phyloP scores from a whole-genome alignment of 1,140 invertebrate species.

The Lepidurus couesii region DNA sequence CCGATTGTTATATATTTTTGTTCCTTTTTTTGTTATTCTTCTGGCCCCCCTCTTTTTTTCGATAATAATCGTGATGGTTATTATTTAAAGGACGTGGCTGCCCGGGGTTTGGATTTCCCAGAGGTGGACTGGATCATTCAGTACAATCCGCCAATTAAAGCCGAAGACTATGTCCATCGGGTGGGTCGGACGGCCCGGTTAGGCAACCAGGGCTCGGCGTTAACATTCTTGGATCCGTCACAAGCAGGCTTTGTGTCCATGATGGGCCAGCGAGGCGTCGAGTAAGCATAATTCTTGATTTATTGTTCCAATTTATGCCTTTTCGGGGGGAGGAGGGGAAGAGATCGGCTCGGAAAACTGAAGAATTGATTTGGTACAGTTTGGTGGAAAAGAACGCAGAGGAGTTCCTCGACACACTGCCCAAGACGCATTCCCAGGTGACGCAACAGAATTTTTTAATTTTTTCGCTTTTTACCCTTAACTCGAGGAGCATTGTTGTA shows the following conservation, averaged over 20 bases:
- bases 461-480: neutral
- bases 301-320: constrained; percentile 36
- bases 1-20: no score
- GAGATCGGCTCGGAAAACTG: neutral
- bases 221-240: constrained; percentile 74
- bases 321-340: constrained; percentile 34
- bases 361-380: constrained; percentile 35
- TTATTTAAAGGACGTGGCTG: constrained; percentile 52
- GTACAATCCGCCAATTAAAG: constrained; percentile 53
- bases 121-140: constrained; percentile 59
- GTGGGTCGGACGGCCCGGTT: constrained; percentile 59
- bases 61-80: neutral
- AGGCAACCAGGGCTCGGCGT: constrained; percentile 60
- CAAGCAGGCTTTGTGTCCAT: constrained; percentile 74
- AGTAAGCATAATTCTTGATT: constrained; percentile 47
- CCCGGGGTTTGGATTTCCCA: constrained; percentile 57
- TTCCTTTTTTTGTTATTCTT: no score
- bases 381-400: constrained; percentile 40
- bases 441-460: neutral
- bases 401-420: constrained; percentile 39
- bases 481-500: neutral
- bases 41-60: no score
- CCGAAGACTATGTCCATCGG: constrained; percentile 58
- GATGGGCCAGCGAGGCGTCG: constrained; percentile 71
- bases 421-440: constrained; percentile 33